Conservation (phyloP, 2,113 vertebrate genomes). For the Patagioenas fasciata region DNA sequence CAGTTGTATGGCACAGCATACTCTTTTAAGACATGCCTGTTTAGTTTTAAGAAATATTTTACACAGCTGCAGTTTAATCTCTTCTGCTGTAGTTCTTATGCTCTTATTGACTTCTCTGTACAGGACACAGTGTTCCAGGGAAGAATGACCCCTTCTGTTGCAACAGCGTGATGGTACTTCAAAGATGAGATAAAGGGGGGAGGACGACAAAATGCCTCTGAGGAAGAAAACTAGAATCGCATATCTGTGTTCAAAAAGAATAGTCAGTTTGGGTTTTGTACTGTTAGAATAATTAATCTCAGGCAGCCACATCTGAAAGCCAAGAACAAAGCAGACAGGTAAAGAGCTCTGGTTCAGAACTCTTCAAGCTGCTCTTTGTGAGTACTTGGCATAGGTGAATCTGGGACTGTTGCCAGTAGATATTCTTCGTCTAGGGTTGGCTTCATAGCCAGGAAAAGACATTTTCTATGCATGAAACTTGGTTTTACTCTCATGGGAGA, state of each 20-base stretch:
- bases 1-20: background rate
- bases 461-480: background rate
- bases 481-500: background rate
- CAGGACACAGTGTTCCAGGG: background rate
- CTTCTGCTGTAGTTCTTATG: background rate
- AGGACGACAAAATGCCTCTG: conserved; percentile 6
- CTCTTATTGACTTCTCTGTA: background rate
- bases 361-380: conserved; percentile 1
- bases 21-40: background rate
- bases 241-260: conserved; percentile 9
- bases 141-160: conserved; percentile 9
- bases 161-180: background rate
- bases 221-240: conserved; percentile 21
- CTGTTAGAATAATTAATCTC: conserved; percentile 17
- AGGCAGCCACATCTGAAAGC: background rate
- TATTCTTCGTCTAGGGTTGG: background rate
- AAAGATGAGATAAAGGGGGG: background rate
- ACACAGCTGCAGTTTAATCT: conserved; percentile 16
- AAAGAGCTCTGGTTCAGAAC: background rate
- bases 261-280: background rate
- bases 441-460: background rate
- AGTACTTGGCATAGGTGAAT: conserved; percentile 22
- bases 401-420: background rate
- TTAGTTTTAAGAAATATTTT: background rate
- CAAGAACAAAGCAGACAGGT: background rate